Percentiles rank a stretch among this genome's conserved stretches.
Conservation (phyloP, 2,797 vertebrate genomes). For the Falco rusticolus region DNA sequence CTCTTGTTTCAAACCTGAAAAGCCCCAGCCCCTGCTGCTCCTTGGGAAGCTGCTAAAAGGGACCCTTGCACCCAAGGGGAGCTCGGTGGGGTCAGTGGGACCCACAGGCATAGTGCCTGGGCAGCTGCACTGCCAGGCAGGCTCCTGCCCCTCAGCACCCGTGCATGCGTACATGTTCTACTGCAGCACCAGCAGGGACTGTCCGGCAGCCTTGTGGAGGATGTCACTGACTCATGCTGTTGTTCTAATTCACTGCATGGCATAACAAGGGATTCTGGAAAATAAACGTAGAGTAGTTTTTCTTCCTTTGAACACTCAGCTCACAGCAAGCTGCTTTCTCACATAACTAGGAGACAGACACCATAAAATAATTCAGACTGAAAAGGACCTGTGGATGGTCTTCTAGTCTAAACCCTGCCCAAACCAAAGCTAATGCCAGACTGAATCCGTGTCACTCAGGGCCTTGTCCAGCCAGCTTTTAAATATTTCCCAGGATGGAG, state of each 20-base stretch:
- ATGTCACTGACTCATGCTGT: background rate
- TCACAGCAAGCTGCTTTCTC: background rate
- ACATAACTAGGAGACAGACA: background rate
- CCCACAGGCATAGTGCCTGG: no score
- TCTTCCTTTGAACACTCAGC: background rate
- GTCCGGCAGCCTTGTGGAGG: background rate
- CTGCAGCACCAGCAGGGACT: background rate
- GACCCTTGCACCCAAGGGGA: background rate
- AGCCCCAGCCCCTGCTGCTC: background rate
- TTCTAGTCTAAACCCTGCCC: background rate
- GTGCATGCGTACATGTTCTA: fast-evolving
- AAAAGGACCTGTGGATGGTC: background rate
- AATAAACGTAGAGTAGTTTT: fast-evolving
- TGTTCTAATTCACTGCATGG: background rate
- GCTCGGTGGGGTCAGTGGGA: fast-evolving
- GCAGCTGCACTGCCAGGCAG: background rate
- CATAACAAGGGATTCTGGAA: background rate
- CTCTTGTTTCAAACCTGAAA: background rate
- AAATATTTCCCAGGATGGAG: background rate
- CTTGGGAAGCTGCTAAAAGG: background rate
- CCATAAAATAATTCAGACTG: background rate
- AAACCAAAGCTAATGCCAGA: background rate
- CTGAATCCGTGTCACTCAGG: background rate
- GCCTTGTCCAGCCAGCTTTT: background rate
- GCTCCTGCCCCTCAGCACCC: background rate